These are phyloP conservation scores for Pteromalus puparum DNA, from an alignment of 1,140 invertebrate species.

Conservation along the genomic window DNA sequence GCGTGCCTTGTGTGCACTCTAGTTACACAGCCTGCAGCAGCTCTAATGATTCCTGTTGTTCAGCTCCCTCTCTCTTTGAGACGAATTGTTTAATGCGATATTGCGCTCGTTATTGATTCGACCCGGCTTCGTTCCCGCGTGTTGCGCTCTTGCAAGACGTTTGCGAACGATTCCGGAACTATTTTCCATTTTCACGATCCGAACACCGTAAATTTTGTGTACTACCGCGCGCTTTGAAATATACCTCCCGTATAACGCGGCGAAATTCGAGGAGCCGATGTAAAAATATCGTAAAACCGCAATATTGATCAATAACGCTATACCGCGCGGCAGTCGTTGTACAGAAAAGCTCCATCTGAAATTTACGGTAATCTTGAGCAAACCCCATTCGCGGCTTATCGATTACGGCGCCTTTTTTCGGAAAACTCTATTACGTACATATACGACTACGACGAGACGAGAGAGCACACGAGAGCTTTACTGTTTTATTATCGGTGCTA, in stretches of 20 bases:
- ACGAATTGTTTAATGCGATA: no score
- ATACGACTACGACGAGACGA: no score
- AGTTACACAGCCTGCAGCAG: background rate
- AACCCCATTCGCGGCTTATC: conserved; percentile 4
- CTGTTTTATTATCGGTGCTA: conserved; percentile 30
- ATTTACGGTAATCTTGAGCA: conserved; percentile 4
- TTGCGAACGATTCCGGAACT: no score
- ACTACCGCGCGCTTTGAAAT: no score
- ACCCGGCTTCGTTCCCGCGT: no score
- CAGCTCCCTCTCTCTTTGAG: background rate
- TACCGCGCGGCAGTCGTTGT: background rate
- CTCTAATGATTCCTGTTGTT: background rate
- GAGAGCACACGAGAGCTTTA: conserved; percentile 8
- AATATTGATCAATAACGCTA: background rate
- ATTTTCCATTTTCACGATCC: no score
- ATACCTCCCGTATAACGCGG: background rate
- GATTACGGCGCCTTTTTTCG: background rate
- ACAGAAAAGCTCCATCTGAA: background rate
- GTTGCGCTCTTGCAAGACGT: no score
- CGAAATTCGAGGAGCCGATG: background rate
- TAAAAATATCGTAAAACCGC: background rate
- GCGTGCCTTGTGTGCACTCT: background rate
- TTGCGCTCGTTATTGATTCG: no score
- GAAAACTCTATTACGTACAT: conserved; percentile 24
- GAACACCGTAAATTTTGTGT: no score